Conservation (phyloP, 2,888 invertebrate genomes). For the Colletes collaris region DNA sequence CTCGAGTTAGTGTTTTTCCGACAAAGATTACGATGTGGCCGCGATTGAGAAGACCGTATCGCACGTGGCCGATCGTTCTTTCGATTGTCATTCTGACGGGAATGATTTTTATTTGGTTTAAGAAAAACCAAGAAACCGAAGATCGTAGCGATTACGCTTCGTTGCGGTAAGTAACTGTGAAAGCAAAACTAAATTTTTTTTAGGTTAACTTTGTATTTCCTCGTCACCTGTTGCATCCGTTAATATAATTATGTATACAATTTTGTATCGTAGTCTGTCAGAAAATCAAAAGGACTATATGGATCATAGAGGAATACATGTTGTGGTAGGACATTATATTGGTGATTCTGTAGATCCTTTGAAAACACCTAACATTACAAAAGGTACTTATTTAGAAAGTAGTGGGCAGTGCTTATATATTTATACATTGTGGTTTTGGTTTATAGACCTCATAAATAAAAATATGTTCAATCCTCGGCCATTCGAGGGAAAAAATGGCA, state of each 20-base stretch:
- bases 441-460: slow-evolving; percentile 88
- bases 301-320: slow-evolving; percentile 90
- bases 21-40: slow-evolving; percentile 75
- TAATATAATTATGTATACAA: not conserved
- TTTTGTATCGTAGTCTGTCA: slow-evolving; percentile 83
- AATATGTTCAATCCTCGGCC: slow-evolving; percentile 91
- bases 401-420: not conserved
- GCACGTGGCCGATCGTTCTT: slow-evolving; percentile 72
- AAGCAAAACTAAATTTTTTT: no score
- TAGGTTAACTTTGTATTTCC: slow-evolving; percentile 1
- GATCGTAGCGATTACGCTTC: slow-evolving; percentile 59
- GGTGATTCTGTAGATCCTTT: slow-evolving; percentile 87
- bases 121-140: slow-evolving; percentile 60
- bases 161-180: slow-evolving; percentile 45
- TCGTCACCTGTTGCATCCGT: slow-evolving; percentile 2
- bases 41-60: slow-evolving; percentile 74
- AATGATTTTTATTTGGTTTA: slow-evolving; percentile 75
- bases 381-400: slow-evolving; percentile 84
- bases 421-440: slow-evolving; percentile 23
- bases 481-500: slow-evolving; percentile 91
- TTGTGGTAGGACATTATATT: slow-evolving; percentile 94
- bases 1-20: not conserved
- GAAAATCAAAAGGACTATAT: slow-evolving; percentile 88
- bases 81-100: slow-evolving; percentile 66
- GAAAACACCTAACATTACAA: slow-evolving; percentile 88